Conservation (phyloP, 2,888 invertebrate species). For the Neoitamus cyanurus region DNA sequence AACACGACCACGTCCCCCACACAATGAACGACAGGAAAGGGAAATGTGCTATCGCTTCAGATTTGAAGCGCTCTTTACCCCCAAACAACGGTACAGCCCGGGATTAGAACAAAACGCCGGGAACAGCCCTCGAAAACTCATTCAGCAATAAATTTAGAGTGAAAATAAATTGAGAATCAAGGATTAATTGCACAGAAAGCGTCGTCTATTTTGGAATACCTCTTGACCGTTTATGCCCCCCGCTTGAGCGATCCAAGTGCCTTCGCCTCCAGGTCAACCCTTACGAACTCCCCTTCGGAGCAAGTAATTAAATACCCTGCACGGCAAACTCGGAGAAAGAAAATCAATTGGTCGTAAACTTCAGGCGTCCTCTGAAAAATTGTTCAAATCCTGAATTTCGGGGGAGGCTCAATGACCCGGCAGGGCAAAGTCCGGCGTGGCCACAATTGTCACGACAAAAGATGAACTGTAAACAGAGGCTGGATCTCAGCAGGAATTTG, state of each 20-base stretch:
- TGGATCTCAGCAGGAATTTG: background rate
- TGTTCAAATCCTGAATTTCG: background rate
- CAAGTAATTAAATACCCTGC: background rate
- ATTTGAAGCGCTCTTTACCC: background rate
- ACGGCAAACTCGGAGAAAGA: background rate
- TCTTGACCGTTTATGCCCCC: background rate
- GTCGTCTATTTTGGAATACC: background rate
- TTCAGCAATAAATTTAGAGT: background rate
- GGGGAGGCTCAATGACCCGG: background rate
- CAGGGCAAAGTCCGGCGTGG: background rate
- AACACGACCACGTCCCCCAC: background rate
- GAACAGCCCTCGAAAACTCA: background rate
- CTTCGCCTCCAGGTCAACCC: background rate
- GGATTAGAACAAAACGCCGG: background rate
- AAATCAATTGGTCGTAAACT: background rate
- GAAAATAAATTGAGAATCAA: background rate
- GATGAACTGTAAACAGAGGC: conserved; percentile 14
- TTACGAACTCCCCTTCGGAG: background rate
- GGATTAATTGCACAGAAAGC: background rate
- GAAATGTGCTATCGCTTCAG: background rate
- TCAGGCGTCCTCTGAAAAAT: background rate
- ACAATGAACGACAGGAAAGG: background rate
- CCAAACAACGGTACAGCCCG: background rate
- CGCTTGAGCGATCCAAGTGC: background rate
- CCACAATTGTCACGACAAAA: background rate